Evolutionary conservation across 2,113 vertebrate species (phyloP).

Genomic region (Plotosus lineatus): DNA sequence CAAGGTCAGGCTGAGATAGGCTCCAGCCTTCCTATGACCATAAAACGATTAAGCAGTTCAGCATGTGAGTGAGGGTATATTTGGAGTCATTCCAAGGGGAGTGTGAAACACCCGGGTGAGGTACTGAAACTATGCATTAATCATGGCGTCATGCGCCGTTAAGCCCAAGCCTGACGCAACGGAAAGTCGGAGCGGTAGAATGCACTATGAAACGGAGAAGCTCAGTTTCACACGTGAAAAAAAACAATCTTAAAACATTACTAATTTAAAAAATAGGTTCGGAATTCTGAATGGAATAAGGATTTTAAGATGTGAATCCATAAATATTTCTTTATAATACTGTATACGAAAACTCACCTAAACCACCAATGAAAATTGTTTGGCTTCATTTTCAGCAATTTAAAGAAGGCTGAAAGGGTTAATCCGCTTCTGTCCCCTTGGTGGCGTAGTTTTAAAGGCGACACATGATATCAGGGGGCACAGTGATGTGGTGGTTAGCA

Average conservation of each 20-base stretch:
- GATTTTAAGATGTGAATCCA: neutral
- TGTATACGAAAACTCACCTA: neutral
- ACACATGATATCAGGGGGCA: no score
- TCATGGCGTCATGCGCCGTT: conserved; percentile 20
- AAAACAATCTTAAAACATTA: neutral
- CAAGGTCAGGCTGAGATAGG: no score
- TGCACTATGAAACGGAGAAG: neutral
- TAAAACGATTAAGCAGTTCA: no score
- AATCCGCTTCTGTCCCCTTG: no score
- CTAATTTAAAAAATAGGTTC: neutral
- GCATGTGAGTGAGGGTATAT: no score
- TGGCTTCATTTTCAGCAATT: neutral
- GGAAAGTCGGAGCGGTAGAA: neutral
- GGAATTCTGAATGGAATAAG: neutral
- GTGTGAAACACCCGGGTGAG: neutral
- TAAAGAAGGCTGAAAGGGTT: no score
- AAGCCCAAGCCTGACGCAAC: conserved; percentile 1
- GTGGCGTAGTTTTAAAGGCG: no score
- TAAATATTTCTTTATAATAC: neutral
- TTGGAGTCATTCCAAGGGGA: neutral
- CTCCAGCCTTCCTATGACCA: no score
- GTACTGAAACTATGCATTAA: conserved; percentile 23
- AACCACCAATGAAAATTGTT: neutral
- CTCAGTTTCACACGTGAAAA: neutral
- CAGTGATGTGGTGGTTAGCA: no score